Evolutionary conservation across 2,888 invertebrate species (phyloP).

Genomic region (Xylota segnis): DNA sequence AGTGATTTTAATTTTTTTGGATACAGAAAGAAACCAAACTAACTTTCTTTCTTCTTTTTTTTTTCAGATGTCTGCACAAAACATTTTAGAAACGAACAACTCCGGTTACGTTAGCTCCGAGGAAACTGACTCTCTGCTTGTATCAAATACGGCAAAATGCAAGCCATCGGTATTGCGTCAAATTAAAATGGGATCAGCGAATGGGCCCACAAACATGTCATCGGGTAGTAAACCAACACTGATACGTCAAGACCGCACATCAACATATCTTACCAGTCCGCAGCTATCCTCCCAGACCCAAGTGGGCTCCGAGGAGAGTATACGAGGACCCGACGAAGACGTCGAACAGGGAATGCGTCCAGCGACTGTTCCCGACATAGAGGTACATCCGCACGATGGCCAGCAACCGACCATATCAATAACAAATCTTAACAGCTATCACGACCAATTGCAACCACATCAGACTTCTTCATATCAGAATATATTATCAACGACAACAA

Average conservation of each 20-base stretch:
- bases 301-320: constrained; percentile 92
- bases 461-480: constrained; percentile 85
- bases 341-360: constrained; percentile 82
- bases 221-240: constrained; percentile 90
- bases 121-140: constrained; percentile 92
- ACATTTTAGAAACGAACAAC: constrained; percentile 87
- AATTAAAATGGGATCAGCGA: constrained; percentile 82
- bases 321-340: constrained; percentile 86
- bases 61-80: constrained; percentile 84
- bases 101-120: constrained; percentile 91
- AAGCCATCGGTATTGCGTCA: constrained; percentile 82
- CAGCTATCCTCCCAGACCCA: constrained; percentile 89
- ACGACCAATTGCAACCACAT: constrained; percentile 84
- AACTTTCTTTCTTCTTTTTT: neutral
- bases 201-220: constrained; percentile 83
- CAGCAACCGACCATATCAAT: constrained; percentile 82
- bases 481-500: constrained; percentile 85
- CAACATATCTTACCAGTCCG: constrained; percentile 89
- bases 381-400: constrained; percentile 86
- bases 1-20: too few relatives aligned
- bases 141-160: constrained; percentile 85
- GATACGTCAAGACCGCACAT: constrained; percentile 94
- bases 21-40: neutral
- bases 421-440: constrained; percentile 83
- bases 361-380: constrained; percentile 82